Conservation (phyloP, 2,888 invertebrate genomes). For the Trissoscelio sp. region DNA sequence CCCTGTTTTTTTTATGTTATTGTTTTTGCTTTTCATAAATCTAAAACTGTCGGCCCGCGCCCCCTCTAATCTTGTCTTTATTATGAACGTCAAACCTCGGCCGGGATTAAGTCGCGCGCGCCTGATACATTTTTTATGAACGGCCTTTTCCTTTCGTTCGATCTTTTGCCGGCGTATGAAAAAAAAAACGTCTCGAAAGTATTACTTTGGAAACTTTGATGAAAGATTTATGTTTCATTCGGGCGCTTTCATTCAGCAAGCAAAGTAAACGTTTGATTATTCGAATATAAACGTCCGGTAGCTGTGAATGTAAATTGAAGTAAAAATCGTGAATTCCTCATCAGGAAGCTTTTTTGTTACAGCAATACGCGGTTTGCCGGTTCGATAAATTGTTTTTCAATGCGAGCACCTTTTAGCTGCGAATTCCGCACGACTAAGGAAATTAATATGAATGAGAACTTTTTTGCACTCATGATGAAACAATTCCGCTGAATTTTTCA, state of each 20-base stretch:
- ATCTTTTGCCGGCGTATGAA: not conserved
- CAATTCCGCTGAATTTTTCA: not conserved
- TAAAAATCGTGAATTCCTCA: constrained; percentile 50
- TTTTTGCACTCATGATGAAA: not conserved
- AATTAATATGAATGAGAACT: constrained; percentile 34
- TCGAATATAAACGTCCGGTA: constrained; percentile 43
- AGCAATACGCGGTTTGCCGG: constrained; percentile 17
- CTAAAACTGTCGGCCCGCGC: constrained; percentile 16
- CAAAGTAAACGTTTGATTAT: constrained; percentile 61
- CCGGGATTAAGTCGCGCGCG: constrained; percentile 35
- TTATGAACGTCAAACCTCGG: constrained; percentile 38
- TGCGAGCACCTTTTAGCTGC: constrained; percentile 12
- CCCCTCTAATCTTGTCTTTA: constrained; percentile 46
- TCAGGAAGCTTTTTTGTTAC: constrained; percentile 29
- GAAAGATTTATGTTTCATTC: constrained; percentile 55
- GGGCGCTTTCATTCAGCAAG: constrained; percentile 26
- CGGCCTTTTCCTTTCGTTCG: not conserved
- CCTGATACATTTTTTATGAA: constrained; percentile 45
- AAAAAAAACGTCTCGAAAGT: constrained; percentile 16
- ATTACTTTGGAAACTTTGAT: constrained; percentile 49
- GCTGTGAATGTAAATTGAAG: constrained; percentile 46
- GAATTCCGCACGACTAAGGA: constrained; percentile 14
- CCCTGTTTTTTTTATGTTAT: too few relatives aligned
- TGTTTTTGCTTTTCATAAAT: too few relatives aligned
- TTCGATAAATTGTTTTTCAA: constrained; percentile 59